A percentile compares a stretch with the other conserved stretches of the same genome.
These are phyloP conservation scores for Helarctos malayanus DNA, from an alignment of 2,797 vertebrate genomes.

Conservation along the genomic window DNA sequence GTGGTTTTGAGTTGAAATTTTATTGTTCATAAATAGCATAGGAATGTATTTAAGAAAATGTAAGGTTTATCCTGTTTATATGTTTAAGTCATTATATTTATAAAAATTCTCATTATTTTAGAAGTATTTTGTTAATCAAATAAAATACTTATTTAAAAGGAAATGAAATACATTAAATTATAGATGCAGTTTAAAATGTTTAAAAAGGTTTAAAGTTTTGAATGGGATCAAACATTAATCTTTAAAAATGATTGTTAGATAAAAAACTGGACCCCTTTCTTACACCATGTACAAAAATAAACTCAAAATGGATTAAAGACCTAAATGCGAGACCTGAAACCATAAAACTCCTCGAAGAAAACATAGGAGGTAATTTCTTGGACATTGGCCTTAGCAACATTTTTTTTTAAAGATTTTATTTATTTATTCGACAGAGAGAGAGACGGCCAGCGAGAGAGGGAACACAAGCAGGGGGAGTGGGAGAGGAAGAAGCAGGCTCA, in stretches of 20 bases:
- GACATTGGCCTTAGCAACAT: background rate
- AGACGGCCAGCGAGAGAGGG: too few species aligned
- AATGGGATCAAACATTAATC: background rate
- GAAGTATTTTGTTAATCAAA: background rate
- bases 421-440: too few species aligned
- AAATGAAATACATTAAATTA: background rate
- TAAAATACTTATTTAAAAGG: conserved; percentile 27
- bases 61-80: background rate
- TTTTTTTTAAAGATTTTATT: background rate
- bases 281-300: background rate
- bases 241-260: conserved; percentile 30
- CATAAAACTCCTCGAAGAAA: background rate
- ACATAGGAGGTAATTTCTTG: background rate
- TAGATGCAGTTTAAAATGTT: background rate
- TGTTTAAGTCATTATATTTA: background rate
- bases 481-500: too few species aligned
- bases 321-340: background rate
- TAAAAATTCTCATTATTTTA: background rate
- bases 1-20: background rate
- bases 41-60: background rate
- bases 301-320: background rate
- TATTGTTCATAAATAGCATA: background rate
- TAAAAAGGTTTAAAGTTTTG: background rate
- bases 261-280: background rate
- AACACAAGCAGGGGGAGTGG: too few species aligned